phyloP scores from a whole-genome alignment of 1,140 invertebrate species.

The Papilio aristodemus region DNA sequence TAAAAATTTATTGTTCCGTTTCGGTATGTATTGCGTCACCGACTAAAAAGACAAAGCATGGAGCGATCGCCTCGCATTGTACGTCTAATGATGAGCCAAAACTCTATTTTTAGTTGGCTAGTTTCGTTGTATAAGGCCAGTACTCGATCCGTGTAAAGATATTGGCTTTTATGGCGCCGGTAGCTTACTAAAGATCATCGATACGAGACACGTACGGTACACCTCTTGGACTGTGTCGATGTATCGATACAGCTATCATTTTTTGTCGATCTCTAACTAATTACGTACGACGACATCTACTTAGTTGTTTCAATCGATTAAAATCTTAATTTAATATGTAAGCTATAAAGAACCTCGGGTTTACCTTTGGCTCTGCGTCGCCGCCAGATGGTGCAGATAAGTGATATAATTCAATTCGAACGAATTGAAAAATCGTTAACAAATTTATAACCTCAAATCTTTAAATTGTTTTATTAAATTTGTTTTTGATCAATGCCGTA shows the following conservation, averaged over 20 bases:
- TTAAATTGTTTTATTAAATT: neutral
- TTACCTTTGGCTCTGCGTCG: conserved; percentile 7
- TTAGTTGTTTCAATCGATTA: conserved; percentile 26
- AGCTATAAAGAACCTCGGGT: conserved; percentile 18
- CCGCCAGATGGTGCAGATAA: conserved; percentile 18
- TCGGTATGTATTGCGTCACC: conserved; percentile 76
- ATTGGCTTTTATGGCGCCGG: conserved; percentile 67
- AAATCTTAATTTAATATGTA: conserved; percentile 28
- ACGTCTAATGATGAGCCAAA: conserved; percentile 75
- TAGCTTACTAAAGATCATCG: conserved; percentile 48
- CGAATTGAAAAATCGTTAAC: conserved; percentile 17
- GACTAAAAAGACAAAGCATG: conserved; percentile 77
- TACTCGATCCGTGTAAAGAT: conserved; percentile 57
- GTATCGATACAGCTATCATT: conserved; percentile 27
- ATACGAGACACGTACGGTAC: conserved; percentile 32
- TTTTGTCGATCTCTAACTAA: conserved; percentile 32
- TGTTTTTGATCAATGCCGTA: neutral
- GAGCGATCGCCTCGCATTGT: conserved; percentile 65
- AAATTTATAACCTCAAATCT: neutral
- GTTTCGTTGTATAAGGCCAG: conserved; percentile 56
- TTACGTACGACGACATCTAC: conserved; percentile 26
- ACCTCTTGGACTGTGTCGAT: conserved; percentile 21
- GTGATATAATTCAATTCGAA: conserved; percentile 28
- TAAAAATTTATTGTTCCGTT: conserved; percentile 67
- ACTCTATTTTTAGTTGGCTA: conserved; percentile 73